phyloP scores from a whole-genome alignment of 2,888 invertebrate genomes.

The Elgonia sp. region DNA sequence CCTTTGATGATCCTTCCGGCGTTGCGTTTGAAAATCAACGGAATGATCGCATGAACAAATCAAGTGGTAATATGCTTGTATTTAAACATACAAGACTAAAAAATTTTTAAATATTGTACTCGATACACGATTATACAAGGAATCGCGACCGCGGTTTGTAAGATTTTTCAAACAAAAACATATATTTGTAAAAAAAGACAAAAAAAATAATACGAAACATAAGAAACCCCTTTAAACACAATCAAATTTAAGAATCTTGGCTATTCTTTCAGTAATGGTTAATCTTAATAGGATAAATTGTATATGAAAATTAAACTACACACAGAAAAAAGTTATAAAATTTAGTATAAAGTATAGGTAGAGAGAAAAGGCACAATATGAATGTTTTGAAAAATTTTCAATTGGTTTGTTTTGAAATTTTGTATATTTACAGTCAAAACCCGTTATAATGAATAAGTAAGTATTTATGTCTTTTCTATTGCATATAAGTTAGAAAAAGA shows the following conservation, averaged over 20 bases:
- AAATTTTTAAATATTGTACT: slow-evolving; percentile 43
- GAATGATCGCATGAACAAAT: slow-evolving; percentile 65
- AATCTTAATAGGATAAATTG: neutral
- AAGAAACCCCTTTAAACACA: slow-evolving; percentile 55
- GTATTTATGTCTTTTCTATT: no score
- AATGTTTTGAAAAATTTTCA: no score
- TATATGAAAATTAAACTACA: no score
- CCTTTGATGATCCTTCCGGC: slow-evolving; percentile 64
- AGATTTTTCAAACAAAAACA: slow-evolving; percentile 51
- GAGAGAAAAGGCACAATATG: neutral
- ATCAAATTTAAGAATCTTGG: slow-evolving; percentile 74
- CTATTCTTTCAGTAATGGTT: slow-evolving; percentile 48
- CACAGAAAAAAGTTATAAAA: no score
- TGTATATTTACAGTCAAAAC: no score
- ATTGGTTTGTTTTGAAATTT: no score
- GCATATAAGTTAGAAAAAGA: no score
- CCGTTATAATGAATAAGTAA: no score
- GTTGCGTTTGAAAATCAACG: slow-evolving; percentile 57
- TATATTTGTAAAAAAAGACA: slow-evolving; percentile 50
- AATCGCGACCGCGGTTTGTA: slow-evolving; percentile 53
- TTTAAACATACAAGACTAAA: slow-evolving; percentile 17
- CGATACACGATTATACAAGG: slow-evolving; percentile 64
- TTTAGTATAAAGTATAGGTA: no score
- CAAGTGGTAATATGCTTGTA: slow-evolving; percentile 60
- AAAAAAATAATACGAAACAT: slow-evolving; percentile 65